Base-by-base conservation (phyloP, 1,140 invertebrate species). In the Charaxes varanes region DNA sequence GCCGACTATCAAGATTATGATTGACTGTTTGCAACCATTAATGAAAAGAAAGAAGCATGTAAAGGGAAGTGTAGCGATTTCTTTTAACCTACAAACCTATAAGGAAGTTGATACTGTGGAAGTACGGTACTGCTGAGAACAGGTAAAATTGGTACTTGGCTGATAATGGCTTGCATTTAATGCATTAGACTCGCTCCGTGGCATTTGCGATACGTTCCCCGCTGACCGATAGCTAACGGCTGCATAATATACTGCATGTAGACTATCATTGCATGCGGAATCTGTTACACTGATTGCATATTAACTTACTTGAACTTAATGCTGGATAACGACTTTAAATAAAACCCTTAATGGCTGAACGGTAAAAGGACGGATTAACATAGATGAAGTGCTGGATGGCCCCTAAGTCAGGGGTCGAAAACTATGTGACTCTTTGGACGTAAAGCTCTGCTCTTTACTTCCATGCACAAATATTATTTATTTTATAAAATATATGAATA, bases 141-240 rank as follows among this genome's bases (percentile, higher is more conserved):
- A 53, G 44, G 43, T 46, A 21, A 42, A 53, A 53, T 53, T 38
- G 35, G 34, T 44, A 45, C 48, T 7, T 40, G 23, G 19, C 23
- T 34, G 41, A 44, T 53, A 47, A 53, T 53, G 28, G 43, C 30
- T 21, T 43, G 34, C 37, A 33, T 41, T 47, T 41, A 52, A 46
- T 44, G 37, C 37, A 33, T 21, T 33, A 40, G 22, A 53, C 43
- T 40, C 30, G 50, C 48, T 43, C 31, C 21, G 31, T 41, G 46
- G 37, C 42, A 45, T 51, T 46, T 41, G 38, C 32, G 45, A 35
- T 30, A 35, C 38, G 42, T 47, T 47, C 35, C 43, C 27, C 36
- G 32, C 41, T 53, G 50, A 49, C 57, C 45, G 42, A 60, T 44
- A 60, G 49, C 57, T 51, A 24, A 37, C 51, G 53, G 56, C 45